Evolutionary conservation across 1,140 invertebrate species (phyloP).

Genomic region (Phthorimaea operculella): DNA sequence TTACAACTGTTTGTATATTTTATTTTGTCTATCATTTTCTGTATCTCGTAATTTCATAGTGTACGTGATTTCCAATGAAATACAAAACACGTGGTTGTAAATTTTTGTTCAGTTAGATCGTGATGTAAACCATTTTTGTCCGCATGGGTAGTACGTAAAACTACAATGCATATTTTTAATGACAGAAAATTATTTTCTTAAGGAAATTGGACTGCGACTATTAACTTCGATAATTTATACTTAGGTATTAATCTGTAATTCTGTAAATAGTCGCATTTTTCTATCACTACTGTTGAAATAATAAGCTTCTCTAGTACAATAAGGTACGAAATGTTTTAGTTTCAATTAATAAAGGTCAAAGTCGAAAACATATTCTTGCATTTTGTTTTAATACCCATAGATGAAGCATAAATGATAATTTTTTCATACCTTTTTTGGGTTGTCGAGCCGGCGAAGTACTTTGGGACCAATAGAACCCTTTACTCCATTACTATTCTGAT

Average conservation of each 20-base stretch:
- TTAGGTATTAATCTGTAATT: not conserved
- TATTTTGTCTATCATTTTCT: not conserved
- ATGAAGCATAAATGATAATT: no score
- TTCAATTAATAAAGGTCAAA: constrained; percentile 30
- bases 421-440: no score
- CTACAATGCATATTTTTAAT: not conserved
- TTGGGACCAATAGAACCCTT: no score
- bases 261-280: constrained; percentile 16
- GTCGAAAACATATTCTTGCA: constrained; percentile 8
- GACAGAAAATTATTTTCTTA: not conserved
- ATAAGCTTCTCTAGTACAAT: constrained; percentile 20
- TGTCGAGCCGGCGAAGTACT: no score
- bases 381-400: constrained; percentile 14
- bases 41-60: not conserved
- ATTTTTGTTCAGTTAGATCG: not conserved
- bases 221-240: not conserved
- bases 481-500: no score
- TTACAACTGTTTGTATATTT: constrained; percentile 2
- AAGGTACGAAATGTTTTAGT: constrained; percentile 35
- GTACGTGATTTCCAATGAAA: not conserved
- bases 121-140: not conserved
- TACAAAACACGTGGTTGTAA: not conserved
- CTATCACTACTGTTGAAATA: constrained; percentile 8
- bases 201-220: not conserved
- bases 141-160: not conserved